A percentile compares a stretch with the other conserved stretches of the same genome.
phyloP scores from a whole-genome alignment of 2,888 invertebrate species.

The Melanophora roralis region DNA sequence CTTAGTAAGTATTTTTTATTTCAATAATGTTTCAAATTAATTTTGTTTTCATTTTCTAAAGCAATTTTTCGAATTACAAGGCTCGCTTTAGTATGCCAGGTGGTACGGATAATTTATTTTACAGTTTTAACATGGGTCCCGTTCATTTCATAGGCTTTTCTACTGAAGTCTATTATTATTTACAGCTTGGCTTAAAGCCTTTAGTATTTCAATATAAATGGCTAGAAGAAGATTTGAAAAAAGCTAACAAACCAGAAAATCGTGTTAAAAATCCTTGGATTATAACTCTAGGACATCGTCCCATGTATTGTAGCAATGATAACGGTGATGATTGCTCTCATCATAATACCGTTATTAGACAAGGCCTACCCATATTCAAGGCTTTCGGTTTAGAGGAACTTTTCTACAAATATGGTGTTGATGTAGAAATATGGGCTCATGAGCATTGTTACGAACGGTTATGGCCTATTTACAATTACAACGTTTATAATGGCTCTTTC shows the following conservation, averaged over 20 bases:
- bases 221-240: slow-evolving; percentile 88
- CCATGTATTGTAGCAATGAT: slow-evolving; percentile 93
- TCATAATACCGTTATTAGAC: slow-evolving; percentile 81
- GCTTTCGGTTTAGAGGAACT: slow-evolving; percentile 88
- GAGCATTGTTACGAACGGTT: slow-evolving; percentile 98
- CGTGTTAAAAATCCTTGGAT: slow-evolving; percentile 88
- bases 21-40: background rate
- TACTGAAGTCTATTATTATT: slow-evolving; percentile 96
- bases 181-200: slow-evolving; percentile 89
- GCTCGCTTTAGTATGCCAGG: slow-evolving; percentile 95
- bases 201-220: slow-evolving; percentile 89
- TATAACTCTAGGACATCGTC: slow-evolving; percentile 89
- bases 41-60: slow-evolving; percentile 74
- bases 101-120: slow-evolving; percentile 83
- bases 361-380: slow-evolving; percentile 82
- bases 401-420: slow-evolving; percentile 92
- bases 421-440: slow-evolving; percentile 96
- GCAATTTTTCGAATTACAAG: slow-evolving; percentile 97
- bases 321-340: slow-evolving; percentile 88
- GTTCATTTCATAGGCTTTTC: slow-evolving; percentile 94
- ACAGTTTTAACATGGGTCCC: slow-evolving; percentile 92
- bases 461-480: slow-evolving; percentile 94
- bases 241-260: slow-evolving; percentile 86
- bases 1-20: slow-evolving; percentile 81
- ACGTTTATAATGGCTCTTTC: slow-evolving; percentile 82